Evolutionary conservation across 1,140 invertebrate species (phyloP), one percentile per base, ranked within the genome.

Genomic region (Trissolcus basalis): DNA sequence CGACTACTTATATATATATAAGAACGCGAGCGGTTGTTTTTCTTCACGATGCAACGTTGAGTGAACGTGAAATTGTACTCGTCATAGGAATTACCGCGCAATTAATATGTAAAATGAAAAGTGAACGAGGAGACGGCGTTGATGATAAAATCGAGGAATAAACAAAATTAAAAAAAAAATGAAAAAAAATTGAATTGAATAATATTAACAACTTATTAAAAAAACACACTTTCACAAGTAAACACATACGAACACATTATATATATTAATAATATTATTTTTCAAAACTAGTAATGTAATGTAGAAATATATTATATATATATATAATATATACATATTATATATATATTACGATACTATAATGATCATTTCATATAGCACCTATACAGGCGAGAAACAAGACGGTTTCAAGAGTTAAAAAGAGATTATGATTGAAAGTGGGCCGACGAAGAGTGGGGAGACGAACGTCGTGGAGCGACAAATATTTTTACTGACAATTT

Each of bases 241-340:
- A 53, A 79, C 60, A 74, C 56, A 60, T 80, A 79, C 72, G 59
- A 72, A 79, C 72, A 80, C 81, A 83, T 78, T 84, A 85, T 86
- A n/a, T n/a, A 87, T 86, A 86, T 86, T 87, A 83, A 27, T 87
- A 86, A 87, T 88, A 85, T 88, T 88, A 88, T 88, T 88, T 88
- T 88, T 88, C 80, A 84, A 87, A 87, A 79, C 79, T 88, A 87
- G 85, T 81, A 85, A 84, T 83, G 81, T 87, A 86, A 87, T 86
- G 85, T 87, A 88, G 85, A 74, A 86, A 82, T 86, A 83, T 83
- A 74, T 67, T 56, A 81, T 81, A 77, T 79, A 82, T 82, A 84
- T 80, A 81, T 80, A 81, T 82, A 80, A 82, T 80, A 77, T 76
- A 79, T 60, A 83, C 58, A 80, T 81, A 73, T 70, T 80, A 80